Conservation (phyloP, 2,797 vertebrate genomes). For the Rhadinocentrus ornatus region DNA sequence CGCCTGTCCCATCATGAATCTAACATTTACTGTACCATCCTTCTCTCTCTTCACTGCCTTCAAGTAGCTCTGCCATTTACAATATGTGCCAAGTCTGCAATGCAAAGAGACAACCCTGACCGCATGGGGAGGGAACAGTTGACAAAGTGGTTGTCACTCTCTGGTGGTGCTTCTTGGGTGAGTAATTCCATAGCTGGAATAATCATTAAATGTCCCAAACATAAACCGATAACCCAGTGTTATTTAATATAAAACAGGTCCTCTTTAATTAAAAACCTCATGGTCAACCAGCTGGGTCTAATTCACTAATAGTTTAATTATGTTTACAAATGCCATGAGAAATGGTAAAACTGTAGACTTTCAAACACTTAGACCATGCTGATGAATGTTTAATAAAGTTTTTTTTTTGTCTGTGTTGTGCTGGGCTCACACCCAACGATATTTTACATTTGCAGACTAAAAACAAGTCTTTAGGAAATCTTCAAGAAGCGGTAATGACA, state of each 20-base stretch:
- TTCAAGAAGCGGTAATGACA: too few species aligned
- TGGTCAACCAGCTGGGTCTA: slow-evolving; percentile 38
- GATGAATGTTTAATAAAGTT: not conserved
- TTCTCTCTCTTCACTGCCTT: slow-evolving; percentile 58
- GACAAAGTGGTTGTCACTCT: slow-evolving; percentile 72
- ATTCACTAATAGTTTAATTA: slow-evolving; percentile 35
- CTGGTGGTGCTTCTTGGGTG: slow-evolving; percentile 42
- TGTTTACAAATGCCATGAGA: slow-evolving; percentile 23
- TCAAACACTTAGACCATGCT: slow-evolving; percentile 3
- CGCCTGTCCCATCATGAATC: slow-evolving; percentile 63
- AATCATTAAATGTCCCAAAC: slow-evolving; percentile 48
- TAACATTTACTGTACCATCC: slow-evolving; percentile 76
- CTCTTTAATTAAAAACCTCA: slow-evolving; percentile 48
- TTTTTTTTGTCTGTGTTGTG: not conserved
- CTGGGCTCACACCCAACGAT: too few species aligned
- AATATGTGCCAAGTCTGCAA: slow-evolving; percentile 69
- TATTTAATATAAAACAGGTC: slow-evolving; percentile 42
- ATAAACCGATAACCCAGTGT: slow-evolving; percentile 35
- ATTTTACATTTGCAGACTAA: too few species aligned
- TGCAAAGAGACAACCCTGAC: slow-evolving; percentile 65
- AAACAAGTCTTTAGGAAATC: too few species aligned
- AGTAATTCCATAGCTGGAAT: slow-evolving; percentile 54
- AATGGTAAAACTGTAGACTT: slow-evolving; percentile 12
- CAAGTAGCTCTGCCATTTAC: slow-evolving; percentile 70
- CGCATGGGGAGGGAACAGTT: slow-evolving; percentile 45